Evolutionary conservation across 2,113 vertebrate species (phyloP), one percentile per base, ranked within the genome.

Genomic region (Noctilio leporinus): DNA sequence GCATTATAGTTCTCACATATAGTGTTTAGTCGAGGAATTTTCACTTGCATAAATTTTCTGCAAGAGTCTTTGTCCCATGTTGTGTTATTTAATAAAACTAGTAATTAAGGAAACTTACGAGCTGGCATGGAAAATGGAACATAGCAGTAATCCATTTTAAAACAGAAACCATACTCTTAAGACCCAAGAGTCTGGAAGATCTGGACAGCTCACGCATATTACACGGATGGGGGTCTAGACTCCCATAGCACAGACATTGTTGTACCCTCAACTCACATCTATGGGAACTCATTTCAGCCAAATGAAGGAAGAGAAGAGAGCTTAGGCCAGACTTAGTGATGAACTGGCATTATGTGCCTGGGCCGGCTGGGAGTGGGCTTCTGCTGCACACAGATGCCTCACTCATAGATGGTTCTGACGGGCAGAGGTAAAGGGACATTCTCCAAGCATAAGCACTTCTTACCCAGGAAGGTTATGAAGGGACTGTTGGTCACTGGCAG

Each of bases 31-130:
- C 43, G 28, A 57, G n/a, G 55, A 45, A 43, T 70, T 76, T 81
- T 85, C 11, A n/a, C 45, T 86, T 57, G 43, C 24, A 73, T 73
- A 78, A 15, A 90, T 86, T 62, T 81, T 85, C 47, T 57, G 1
- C 19, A 65, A 87, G 26, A 53, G 4, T 67, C 55, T 88, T 81
- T 94, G 6, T 16, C 70, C 49, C 20, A 45, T 24, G n/a, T 89
- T 57, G 33, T 38, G 12, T 4, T 83, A 51, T 45, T 93, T 91
- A 53, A 91, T 78, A 49, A 93, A 91, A 65, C 9, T 20, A 24
- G 35, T 45, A 35, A 69, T 7, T 73, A 24, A 47, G 7, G 59
- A 10, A 84, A 40, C 70, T 86, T 15, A n/a, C 28, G 10, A 69
- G 16, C 57, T 24, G 8, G 6, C 22, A 3, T 55, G 35, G 77